Conservation (phyloP, 1,140 invertebrate species). For the Paralvinella palmiformis region DNA sequence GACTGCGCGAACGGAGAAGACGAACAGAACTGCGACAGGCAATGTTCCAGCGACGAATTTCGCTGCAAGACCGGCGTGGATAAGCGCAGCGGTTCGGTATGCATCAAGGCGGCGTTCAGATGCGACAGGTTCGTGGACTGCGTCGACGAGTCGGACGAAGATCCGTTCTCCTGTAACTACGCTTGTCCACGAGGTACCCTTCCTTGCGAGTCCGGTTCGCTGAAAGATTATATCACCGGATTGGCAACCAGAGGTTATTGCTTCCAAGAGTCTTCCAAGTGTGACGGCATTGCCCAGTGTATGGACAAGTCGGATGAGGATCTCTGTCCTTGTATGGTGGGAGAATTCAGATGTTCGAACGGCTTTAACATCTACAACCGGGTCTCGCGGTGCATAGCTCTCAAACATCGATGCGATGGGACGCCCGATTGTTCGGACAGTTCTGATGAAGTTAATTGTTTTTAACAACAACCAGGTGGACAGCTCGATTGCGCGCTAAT, state of each 20-base stretch:
- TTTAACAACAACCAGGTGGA: not conserved
- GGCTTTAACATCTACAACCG: not conserved
- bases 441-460: constrained; percentile 4
- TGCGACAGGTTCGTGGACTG: not conserved
- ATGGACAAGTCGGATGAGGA: not conserved
- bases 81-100: not conserved
- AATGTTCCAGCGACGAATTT: not conserved
- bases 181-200: not conserved
- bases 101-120: not conserved
- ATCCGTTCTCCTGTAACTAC: not conserved
- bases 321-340: not conserved
- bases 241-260: not conserved
- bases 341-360: not conserved
- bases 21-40: not conserved
- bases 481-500: not conserved
- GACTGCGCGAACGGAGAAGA: not conserved
- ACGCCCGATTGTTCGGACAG: constrained; percentile 13
- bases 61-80: not conserved
- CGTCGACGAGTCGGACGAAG: not conserved
- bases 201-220: not conserved
- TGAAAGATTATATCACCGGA: not conserved
- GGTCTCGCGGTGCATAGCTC: constrained; percentile 10
- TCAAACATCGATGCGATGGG: constrained; percentile 15
- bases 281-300: constrained; percentile 1
- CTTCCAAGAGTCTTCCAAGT: not conserved